Conservation (phyloP, 2,113 vertebrate species). For the Hydrochoerus hydrochaeris region DNA sequence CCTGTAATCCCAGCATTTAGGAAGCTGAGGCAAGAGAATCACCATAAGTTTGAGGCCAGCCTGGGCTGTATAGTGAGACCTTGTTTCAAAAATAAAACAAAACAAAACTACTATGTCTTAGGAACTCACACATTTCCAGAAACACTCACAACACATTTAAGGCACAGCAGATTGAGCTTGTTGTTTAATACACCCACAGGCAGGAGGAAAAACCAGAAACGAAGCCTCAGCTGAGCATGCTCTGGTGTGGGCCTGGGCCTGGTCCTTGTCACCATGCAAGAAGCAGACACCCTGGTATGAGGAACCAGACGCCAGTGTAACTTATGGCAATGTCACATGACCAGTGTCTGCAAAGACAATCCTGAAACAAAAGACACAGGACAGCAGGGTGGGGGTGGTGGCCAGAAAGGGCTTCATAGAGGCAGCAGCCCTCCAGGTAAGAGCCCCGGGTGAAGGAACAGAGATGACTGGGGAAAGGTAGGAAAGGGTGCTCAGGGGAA, state of each 20-base stretch:
- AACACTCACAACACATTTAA: neutral
- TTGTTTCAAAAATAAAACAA: neutral
- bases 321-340: neutral
- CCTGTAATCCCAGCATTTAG: neutral
- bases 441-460: neutral
- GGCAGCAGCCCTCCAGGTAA: neutral
- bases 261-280: neutral
- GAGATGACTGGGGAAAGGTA: neutral
- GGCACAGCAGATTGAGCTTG: neutral
- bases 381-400: rapidly evolving
- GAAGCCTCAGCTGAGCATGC: neutral
- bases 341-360: neutral
- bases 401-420: neutral
- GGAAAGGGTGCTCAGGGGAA: neutral
- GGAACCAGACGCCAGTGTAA: conserved; percentile 18
- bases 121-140: neutral
- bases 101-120: neutral
- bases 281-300: conserved; percentile 31
- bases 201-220: neutral
- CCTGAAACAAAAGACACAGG: neutral
- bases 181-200: neutral
- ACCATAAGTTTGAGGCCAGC: neutral
- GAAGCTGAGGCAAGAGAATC: neutral
- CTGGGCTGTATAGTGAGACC: neutral
- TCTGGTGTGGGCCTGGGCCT: neutral